Base-by-base conservation (phyloP, 2,797 vertebrate genomes). In the Sciurus carolinensis region DNA sequence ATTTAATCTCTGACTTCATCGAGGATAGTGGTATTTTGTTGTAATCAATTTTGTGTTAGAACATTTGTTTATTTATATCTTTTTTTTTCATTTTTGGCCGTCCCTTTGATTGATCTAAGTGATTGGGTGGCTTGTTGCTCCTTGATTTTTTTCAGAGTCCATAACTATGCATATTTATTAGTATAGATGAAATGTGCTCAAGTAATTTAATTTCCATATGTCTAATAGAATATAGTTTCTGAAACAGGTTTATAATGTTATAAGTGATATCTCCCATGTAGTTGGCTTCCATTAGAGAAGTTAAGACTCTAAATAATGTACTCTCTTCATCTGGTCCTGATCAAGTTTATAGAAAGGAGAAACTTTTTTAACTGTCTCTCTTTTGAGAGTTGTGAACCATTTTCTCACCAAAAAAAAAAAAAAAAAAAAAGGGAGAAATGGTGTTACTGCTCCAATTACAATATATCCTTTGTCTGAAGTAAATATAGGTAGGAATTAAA, bases 21-120 rank as follows among this genome's bases (percentile, higher is more conserved):
- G 3, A 50, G 50, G 50, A 3, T 50, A 50, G 50, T 50, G 13
- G 12, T 50, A 96, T 95, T 96, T 91, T 76, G 57, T 73, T 93
- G 81, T 77, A 97, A 93, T 79, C 92, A 91, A 87, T 97, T 96
- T 97, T 87, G 94, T 80, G 8, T 66, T 72, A 88, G 36, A 80
- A 62, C 84, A 90, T 95, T 96, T 95, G 95, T 97, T 97, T 95
- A 95, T 97, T 97, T 96, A 91, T 85, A 79, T 93, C 47, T 95
- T 95, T 94, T 98, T 97, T 96, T 79, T 96, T 90, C 91, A 89
- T 92, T 82, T 80, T 84, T 93, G 72, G 44, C 75, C 91, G 84
- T 97, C 83, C 85, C 79, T 90, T 97, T 95, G 80, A 62, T 64
- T 95, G 57, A 96, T 97, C n/a, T 11, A 76, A 87, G 73, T 97